Percentiles rank a stretch among this genome's conserved stretches.
Evolutionary conservation across 2,113 vertebrate genomes (phyloP).

Genomic region (Pao palembangensis): DNA sequence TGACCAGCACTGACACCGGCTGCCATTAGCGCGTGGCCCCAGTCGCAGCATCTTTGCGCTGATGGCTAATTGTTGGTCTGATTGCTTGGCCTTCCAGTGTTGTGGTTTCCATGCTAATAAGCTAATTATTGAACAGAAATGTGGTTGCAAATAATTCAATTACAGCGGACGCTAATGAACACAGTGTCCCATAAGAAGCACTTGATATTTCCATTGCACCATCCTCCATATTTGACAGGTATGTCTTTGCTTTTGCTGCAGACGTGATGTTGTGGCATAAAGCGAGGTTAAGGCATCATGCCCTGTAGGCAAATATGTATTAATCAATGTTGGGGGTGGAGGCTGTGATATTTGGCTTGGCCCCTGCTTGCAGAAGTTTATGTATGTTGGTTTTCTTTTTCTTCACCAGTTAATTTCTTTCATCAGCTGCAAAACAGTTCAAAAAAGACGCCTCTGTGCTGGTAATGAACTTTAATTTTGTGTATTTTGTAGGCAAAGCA

Average conservation of each 20-base stretch:
- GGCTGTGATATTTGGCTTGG: constrained; percentile 1
- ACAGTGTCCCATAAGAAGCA: constrained; percentile 42
- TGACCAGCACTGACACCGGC: constrained; percentile 63
- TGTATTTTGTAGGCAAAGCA: neutral
- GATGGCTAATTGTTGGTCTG: constrained; percentile 65
- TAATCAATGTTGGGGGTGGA: constrained; percentile 7
- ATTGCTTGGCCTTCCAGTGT: constrained; percentile 56
- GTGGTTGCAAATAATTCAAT: constrained; percentile 69
- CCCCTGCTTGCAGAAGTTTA: neutral
- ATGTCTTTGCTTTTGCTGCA: constrained; percentile 2
- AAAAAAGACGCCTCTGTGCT: too few species aligned
- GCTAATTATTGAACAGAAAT: constrained; percentile 72
- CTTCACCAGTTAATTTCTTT: neutral
- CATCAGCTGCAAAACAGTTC: neutral
- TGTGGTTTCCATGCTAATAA: constrained; percentile 68
- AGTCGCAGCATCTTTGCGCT: constrained; percentile 52
- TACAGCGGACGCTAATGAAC: constrained; percentile 61
- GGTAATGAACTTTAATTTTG: too few species aligned
- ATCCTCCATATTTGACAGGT: constrained; percentile 31
- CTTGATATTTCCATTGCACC: constrained; percentile 52
- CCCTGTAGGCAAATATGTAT: constrained; percentile 8
- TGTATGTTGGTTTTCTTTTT: neutral
- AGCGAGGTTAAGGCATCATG: constrained; percentile 15
- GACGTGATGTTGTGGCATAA: constrained; percentile 9
- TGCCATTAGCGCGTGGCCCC: constrained; percentile 43